Evolutionary conservation across 1,140 invertebrate species (phyloP).

Genomic region (Temnothorax nylanderi): DNA sequence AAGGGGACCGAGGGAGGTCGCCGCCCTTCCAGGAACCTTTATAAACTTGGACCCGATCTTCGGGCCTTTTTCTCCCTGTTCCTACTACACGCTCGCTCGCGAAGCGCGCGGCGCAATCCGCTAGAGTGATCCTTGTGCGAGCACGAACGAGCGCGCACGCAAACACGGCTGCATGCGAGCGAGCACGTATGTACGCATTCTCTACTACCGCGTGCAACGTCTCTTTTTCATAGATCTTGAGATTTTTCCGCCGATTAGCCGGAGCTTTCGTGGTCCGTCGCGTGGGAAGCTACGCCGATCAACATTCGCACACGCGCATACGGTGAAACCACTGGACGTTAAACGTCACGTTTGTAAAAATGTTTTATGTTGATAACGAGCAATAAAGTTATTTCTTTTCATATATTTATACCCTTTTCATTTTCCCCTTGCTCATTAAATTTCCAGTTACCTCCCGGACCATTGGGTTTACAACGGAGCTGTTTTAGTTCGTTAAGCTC

Average conservation of each 20-base stretch:
- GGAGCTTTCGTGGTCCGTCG: constrained; percentile 62
- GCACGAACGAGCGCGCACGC: constrained; percentile 21
- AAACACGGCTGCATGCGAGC: constrained; percentile 22
- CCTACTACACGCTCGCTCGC: constrained; percentile 50
- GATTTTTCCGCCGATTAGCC: constrained; percentile 69
- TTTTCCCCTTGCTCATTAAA: background rate
- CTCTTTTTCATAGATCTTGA: constrained; percentile 70
- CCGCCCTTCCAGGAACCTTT: constrained; percentile 84
- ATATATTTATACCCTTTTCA: background rate
- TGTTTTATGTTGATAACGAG: background rate
- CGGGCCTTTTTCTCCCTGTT: constrained; percentile 65
- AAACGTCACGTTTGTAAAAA: constrained; percentile 3
- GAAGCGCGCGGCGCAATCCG: constrained; percentile 31
- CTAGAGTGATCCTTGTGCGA: constrained; percentile 67
- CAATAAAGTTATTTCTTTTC: background rate
- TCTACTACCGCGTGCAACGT: constrained; percentile 5
- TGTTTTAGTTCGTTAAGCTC: background rate
- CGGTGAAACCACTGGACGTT: background rate
- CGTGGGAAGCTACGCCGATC: constrained; percentile 71
- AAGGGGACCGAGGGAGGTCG: constrained; percentile 83
- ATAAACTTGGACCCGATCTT: constrained; percentile 83
- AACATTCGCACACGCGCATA: constrained; percentile 45
- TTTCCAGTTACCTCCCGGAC: background rate
- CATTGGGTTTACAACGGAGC: background rate
- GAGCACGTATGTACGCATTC: constrained; percentile 3